Percentiles rank a stretch among this genome's conserved stretches.
These are phyloP conservation scores for Scaptomyza hsui DNA, from an alignment of 1,140 invertebrate species.

Conservation along the genomic window DNA sequence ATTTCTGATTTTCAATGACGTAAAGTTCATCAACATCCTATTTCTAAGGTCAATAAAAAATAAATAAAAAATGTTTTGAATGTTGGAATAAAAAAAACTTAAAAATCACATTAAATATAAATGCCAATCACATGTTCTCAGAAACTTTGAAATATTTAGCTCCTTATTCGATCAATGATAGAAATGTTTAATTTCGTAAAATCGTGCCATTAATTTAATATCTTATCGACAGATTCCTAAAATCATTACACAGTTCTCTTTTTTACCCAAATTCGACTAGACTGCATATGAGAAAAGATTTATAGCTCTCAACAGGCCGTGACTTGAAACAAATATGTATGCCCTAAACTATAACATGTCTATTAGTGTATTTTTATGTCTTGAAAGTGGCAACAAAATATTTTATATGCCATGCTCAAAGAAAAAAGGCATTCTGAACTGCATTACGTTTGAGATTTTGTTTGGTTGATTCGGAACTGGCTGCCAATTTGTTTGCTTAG, in stretches of 20 bases:
- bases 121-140: no score
- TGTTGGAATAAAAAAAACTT: no score
- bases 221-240: not conserved
- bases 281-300: conserved; percentile 18
- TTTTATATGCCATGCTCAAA: conserved; percentile 15
- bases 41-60: no score
- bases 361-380: conserved; percentile 38
- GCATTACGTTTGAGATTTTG: conserved; percentile 31
- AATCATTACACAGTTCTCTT: not conserved
- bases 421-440: conserved; percentile 10
- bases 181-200: no score
- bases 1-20: no score
- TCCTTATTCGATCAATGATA: no score
- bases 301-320: conserved; percentile 25
- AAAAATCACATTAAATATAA: no score
- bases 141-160: no score
- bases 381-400: conserved; percentile 38
- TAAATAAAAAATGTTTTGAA: no score
- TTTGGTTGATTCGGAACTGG: conserved; percentile 48
- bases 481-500: conserved; percentile 76
- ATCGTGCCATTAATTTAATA: not conserved
- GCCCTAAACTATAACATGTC: conserved; percentile 22
- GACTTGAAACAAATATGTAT: conserved; percentile 36
- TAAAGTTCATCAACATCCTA: no score
- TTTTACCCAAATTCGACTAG: not conserved